A percentile compares a stretch with the other conserved stretches of the same genome.
These are phyloP conservation scores for Diarsia rubi DNA, from an alignment of 2,888 invertebrate species.

Conservation along the genomic window DNA sequence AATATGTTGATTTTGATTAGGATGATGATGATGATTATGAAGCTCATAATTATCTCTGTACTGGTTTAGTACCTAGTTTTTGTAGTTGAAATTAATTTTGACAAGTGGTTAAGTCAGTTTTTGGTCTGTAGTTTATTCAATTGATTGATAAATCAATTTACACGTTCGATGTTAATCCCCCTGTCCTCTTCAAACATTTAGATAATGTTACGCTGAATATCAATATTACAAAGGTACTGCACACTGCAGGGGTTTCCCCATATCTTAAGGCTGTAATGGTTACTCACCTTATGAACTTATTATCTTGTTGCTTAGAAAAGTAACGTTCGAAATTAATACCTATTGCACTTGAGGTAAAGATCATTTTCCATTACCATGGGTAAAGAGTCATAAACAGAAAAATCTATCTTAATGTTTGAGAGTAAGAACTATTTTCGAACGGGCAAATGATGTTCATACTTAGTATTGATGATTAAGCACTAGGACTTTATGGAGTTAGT, in stretches of 20 bases:
- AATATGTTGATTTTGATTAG: too few species aligned
- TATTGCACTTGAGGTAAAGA: fast-evolving
- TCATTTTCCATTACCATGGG: background rate
- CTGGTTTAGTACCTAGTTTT: background rate
- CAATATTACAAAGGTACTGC: slow-evolving; percentile 10
- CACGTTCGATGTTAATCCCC: background rate
- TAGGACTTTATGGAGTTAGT: background rate
- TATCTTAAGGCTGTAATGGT: background rate
- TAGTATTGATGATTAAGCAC: background rate
- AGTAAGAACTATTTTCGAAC: slow-evolving; percentile 14
- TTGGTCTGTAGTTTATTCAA: background rate
- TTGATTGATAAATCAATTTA: background rate
- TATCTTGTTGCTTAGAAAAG: slow-evolving; percentile 1
- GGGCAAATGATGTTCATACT: background rate
- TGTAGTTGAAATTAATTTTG: too few species aligned
- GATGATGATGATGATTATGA: too few species aligned
- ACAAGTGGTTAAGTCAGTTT: too few species aligned
- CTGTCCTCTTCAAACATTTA: background rate
- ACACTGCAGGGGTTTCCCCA: slow-evolving; percentile 5
- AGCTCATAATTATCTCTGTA: too few species aligned
- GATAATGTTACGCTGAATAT: background rate
- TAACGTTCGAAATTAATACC: background rate
- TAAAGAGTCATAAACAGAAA: background rate
- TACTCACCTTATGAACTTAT: slow-evolving; percentile 21
- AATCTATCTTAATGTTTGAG: background rate